A percentile compares a stretch with the other conserved stretches of the same genome.
Conservation (phyloP, 2,797 vertebrate species). For the Decapterus maruadsi region DNA sequence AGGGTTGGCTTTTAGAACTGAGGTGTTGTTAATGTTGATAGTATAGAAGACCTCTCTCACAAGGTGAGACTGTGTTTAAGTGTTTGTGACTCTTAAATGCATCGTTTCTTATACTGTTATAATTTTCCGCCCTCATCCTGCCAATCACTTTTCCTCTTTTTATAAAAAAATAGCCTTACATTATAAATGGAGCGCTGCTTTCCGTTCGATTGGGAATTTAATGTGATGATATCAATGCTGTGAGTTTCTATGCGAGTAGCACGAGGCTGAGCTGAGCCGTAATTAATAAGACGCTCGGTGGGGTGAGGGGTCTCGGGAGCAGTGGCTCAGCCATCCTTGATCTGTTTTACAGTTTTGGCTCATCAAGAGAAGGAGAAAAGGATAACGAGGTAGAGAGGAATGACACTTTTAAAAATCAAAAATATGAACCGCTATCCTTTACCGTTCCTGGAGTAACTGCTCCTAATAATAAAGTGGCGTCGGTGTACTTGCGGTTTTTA, state of each 20-base stretch:
- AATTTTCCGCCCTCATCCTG: constrained; percentile 20
- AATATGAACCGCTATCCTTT: constrained; percentile 60
- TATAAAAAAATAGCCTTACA: constrained; percentile 21
- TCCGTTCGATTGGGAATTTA: constrained; percentile 64
- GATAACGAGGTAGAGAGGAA: constrained; percentile 36
- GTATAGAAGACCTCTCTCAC: neutral
- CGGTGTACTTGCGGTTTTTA: constrained; percentile 87
- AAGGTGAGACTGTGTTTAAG: neutral
- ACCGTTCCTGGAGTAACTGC: constrained; percentile 68
- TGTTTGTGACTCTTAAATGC: neutral
- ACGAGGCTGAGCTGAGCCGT: constrained; percentile 77
- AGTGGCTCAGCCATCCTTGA: constrained; percentile 57
- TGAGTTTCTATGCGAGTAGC: constrained; percentile 67
- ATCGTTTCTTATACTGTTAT: neutral
- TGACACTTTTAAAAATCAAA: constrained; percentile 52
- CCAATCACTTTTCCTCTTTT: constrained; percentile 31
- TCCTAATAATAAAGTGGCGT: constrained; percentile 91
- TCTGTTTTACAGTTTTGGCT: constrained; percentile 61
- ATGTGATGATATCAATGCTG: constrained; percentile 77
- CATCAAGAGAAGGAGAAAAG: constrained; percentile 54
- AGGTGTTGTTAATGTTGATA: neutral
- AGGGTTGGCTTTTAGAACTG: too few species aligned
- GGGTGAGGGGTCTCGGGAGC: constrained; percentile 74
- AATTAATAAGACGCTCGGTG: constrained; percentile 83
- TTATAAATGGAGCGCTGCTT: constrained; percentile 50